Conservation (phyloP, 2,113 vertebrate species). For the Ochotona curzoniae region DNA sequence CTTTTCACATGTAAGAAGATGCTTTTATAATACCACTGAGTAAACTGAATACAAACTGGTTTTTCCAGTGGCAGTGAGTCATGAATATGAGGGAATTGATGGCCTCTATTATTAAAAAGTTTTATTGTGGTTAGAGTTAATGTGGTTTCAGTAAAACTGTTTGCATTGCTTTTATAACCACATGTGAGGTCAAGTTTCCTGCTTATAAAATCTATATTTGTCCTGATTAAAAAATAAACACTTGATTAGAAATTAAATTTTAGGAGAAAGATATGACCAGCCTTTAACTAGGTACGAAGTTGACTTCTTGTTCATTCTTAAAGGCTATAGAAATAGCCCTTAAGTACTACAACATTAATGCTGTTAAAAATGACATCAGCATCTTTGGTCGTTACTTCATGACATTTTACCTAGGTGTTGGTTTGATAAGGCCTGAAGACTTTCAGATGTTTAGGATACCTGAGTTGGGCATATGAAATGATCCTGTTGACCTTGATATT, state of each 20-base stretch:
- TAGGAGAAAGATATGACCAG: slow-evolving; percentile 3
- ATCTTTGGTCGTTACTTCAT: slow-evolving; percentile 34
- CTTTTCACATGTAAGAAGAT: slow-evolving; percentile 37
- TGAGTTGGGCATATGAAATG: slow-evolving; percentile 48
- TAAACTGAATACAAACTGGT: slow-evolving; percentile 63
- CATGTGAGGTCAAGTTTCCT: slow-evolving; percentile 51
- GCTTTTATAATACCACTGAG: slow-evolving; percentile 22
- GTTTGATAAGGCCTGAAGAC: slow-evolving; percentile 27
- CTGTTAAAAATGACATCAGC: slow-evolving; percentile 16
- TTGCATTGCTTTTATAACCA: slow-evolving; percentile 31
- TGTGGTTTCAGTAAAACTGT: slow-evolving; percentile 61
- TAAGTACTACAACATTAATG: slow-evolving; percentile 1
- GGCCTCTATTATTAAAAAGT: slow-evolving; percentile 59
- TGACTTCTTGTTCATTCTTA: slow-evolving; percentile 52
- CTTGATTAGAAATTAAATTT: slow-evolving; percentile 56
- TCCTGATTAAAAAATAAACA: slow-evolving; percentile 33
- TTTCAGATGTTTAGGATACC: slow-evolving; percentile 45
- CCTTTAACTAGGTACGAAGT: slow-evolving; percentile 12
- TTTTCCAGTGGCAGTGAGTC: slow-evolving; percentile 68
- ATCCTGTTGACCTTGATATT: slow-evolving; percentile 62
- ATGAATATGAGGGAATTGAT: slow-evolving; percentile 56
- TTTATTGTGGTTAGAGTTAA: slow-evolving; percentile 62
- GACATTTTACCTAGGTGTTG: slow-evolving; percentile 39
- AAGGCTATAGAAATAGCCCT: slow-evolving; percentile 7
- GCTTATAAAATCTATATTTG: slow-evolving; percentile 47